Evolutionary conservation across 2,888 invertebrate species (phyloP).

Genomic region (Nomada fabriciana): DNA sequence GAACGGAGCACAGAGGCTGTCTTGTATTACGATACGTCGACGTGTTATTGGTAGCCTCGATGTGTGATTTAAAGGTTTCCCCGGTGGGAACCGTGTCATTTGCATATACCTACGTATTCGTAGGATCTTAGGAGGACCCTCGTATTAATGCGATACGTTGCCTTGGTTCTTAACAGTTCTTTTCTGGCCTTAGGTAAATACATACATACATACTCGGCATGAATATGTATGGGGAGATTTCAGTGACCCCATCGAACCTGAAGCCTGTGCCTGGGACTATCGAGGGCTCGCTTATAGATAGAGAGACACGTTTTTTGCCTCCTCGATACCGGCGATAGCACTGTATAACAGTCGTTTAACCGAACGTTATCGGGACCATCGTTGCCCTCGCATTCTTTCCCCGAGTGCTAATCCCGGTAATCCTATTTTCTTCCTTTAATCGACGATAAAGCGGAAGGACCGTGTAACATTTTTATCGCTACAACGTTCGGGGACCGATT

Average conservation of each 20-base stretch:
- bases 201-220: conserved; percentile 47
- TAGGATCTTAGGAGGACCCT: conserved; percentile 69
- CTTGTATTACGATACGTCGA: conserved; percentile 55
- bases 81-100: conserved; percentile 66
- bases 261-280: conserved; percentile 52
- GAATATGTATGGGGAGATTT: conserved; percentile 68
- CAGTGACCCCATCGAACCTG: conserved; percentile 64
- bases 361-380: conserved; percentile 21
- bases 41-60: conserved; percentile 71
- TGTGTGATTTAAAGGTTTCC: conserved; percentile 71
- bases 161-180: conserved; percentile 72
- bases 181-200: conserved; percentile 75
- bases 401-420: not conserved
- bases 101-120: conserved; percentile 74
- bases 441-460: not conserved
- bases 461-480: conserved; percentile 5
- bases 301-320: conserved; percentile 26
- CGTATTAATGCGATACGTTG: conserved; percentile 73
- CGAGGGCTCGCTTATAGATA: conserved; percentile 18
- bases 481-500: no score
- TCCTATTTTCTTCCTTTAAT: not conserved
- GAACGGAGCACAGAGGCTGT: conserved; percentile 43
- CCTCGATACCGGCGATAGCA: conserved; percentile 33
- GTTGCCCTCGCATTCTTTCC: not conserved
- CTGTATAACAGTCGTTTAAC: conserved; percentile 2